Evolutionary conservation across 1,140 invertebrate species (phyloP).

Genomic region (Dinothrombium tinctorium): DNA sequence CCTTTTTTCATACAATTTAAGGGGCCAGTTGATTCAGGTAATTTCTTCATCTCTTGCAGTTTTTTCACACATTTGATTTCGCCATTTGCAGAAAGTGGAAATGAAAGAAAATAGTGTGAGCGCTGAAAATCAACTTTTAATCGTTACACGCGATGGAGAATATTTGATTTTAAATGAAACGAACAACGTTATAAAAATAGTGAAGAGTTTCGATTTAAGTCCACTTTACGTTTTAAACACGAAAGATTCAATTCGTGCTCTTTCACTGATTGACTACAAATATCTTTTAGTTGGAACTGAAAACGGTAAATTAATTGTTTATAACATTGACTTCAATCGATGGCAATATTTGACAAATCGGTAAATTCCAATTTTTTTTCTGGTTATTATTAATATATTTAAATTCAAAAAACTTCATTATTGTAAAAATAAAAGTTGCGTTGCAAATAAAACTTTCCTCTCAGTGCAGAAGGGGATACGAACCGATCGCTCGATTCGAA

Average conservation of each 20-base stretch:
- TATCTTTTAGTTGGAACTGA: conserved; percentile 85
- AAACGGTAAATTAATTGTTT: conserved; percentile 89
- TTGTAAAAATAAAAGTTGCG: too few species aligned
- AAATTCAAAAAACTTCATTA: too few species aligned
- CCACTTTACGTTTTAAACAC: conserved; percentile 45
- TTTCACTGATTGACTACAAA: conserved; percentile 31
- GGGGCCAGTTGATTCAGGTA: conserved; percentile 9
- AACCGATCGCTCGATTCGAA: too few species aligned
- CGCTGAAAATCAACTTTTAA: conserved; percentile 1
- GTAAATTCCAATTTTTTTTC: not conserved
- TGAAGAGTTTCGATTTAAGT: conserved; percentile 87
- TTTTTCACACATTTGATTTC: too few species aligned
- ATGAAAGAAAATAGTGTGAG: too few species aligned
- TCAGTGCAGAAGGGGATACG: too few species aligned
- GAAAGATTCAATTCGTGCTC: conserved; percentile 3
- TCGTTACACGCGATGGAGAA: conserved; percentile 58
- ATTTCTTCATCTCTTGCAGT: not conserved
- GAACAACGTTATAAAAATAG: conserved; percentile 79
- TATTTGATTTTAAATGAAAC: conserved; percentile 80
- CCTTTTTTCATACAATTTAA: conserved; percentile 11
- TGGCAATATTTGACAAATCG: conserved; percentile 6
- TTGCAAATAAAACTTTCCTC: too few species aligned
- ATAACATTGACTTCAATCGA: conserved; percentile 91
- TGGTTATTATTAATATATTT: too few species aligned
- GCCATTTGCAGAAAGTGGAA: too few species aligned